phyloP scores from a whole-genome alignment of 2,113 vertebrate species.

The Arvicanthis niloticus region DNA sequence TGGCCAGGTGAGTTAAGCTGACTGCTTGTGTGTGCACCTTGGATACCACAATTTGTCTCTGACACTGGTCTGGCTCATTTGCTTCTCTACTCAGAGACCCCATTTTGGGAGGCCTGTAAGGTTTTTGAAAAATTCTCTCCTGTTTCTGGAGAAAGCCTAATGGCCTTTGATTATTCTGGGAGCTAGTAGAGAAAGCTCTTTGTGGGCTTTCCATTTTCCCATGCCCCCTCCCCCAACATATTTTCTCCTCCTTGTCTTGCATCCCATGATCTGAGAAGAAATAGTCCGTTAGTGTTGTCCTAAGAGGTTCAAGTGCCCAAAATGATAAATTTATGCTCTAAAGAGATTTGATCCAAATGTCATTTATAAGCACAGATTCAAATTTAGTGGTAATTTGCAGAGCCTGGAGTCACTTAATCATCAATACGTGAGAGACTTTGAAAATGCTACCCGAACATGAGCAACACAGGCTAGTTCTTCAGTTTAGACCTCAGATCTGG shows the following conservation, averaged over 20 bases:
- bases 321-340: slow-evolving; percentile 64
- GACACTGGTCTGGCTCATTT: neutral
- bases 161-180: neutral
- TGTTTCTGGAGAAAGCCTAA: neutral
- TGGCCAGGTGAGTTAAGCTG: neutral
- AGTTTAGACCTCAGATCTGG: neutral
- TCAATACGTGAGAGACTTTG: slow-evolving; percentile 29
- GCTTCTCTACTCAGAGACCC: neutral
- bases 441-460: neutral
- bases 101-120: neutral
- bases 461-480: neutral
- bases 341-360: slow-evolving; percentile 63
- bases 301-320: slow-evolving; percentile 47
- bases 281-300: slow-evolving; percentile 64
- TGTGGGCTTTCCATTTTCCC: neutral
- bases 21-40: neutral
- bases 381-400: slow-evolving; percentile 63
- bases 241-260: slow-evolving; percentile 30
- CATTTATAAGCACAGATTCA: slow-evolving; percentile 65
- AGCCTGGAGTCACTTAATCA: slow-evolving; percentile 43
- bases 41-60: neutral
- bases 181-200: neutral
- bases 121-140: slow-evolving; percentile 47
- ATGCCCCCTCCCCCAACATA: neutral
- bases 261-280: slow-evolving; percentile 54